Evolutionary conservation across 2,113 vertebrate species (phyloP).

Genomic region (Sturnus vulgaris): DNA sequence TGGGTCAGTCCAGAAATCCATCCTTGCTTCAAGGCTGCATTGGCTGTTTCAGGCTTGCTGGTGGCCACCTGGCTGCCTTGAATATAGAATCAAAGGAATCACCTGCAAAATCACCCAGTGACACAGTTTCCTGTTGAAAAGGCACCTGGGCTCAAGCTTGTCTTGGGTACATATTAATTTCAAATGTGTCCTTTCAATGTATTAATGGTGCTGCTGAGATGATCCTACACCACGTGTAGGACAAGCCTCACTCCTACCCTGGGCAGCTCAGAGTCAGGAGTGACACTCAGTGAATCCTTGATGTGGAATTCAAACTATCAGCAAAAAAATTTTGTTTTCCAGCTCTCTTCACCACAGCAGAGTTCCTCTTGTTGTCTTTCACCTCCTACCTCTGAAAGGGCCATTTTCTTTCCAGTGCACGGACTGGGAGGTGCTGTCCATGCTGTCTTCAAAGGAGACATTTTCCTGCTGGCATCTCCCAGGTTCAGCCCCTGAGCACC

Average conservation of each 20-base stretch:
- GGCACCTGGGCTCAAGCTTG: background rate
- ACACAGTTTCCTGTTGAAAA: background rate
- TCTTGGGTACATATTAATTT: background rate
- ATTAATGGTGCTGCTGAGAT: background rate
- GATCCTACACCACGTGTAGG: background rate
- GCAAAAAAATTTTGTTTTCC: background rate
- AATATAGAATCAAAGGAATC: background rate
- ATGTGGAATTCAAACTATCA: background rate
- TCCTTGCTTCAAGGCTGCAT: background rate
- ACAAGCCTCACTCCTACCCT: rapidly evolving
- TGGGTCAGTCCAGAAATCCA: background rate
- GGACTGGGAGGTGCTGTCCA: background rate
- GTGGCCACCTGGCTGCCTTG: background rate
- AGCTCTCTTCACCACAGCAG: background rate
- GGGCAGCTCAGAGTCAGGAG: background rate
- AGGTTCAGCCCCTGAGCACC: background rate
- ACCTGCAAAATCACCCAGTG: background rate
- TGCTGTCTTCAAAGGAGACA: background rate
- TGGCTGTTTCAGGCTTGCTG: background rate
- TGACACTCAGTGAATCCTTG: rapidly evolving
- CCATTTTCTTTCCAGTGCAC: background rate
- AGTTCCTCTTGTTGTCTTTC: background rate
- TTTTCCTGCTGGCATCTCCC: background rate
- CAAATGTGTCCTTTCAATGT: background rate
- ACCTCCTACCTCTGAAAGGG: rapidly evolving